Evolutionary conservation across 2,113 vertebrate species (phyloP).

Genomic region (Nestor notabilis): DNA sequence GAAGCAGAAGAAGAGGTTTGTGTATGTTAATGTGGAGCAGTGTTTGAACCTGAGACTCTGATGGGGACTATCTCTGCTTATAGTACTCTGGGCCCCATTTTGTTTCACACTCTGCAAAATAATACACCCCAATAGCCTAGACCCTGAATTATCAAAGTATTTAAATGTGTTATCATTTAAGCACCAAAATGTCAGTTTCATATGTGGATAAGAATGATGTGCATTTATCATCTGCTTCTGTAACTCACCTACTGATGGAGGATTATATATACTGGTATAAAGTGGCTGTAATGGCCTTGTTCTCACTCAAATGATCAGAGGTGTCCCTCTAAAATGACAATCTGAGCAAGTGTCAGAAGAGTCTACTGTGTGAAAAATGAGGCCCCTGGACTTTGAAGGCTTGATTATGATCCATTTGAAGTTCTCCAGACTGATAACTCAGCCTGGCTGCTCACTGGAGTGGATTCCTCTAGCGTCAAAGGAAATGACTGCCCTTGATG

Average conservation of each 20-base stretch:
- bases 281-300: not conserved
- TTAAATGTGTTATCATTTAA: not conserved
- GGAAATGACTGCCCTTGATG: not conserved
- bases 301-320: not conserved
- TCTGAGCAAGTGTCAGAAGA: not conserved
- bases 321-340: not conserved
- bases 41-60: not conserved
- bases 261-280: not conserved
- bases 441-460: not conserved
- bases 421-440: not conserved
- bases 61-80: not conserved
- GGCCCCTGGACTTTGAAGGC: not conserved
- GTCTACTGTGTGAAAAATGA: not conserved
- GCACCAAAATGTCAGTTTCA: not conserved
- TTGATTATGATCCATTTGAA: not conserved
- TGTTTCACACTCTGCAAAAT: not conserved
- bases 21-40: not conserved
- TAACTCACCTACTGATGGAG: not conserved
- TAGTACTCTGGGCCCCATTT: not conserved
- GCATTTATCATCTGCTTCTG: not conserved
- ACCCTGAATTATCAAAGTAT: not conserved
- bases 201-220: not conserved
- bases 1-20: not conserved
- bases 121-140: not conserved
- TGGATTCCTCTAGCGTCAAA: not conserved